These are phyloP conservation scores for Vidua chalybeata DNA, from an alignment of 2,113 vertebrate genomes.

Conservation along the genomic window DNA sequence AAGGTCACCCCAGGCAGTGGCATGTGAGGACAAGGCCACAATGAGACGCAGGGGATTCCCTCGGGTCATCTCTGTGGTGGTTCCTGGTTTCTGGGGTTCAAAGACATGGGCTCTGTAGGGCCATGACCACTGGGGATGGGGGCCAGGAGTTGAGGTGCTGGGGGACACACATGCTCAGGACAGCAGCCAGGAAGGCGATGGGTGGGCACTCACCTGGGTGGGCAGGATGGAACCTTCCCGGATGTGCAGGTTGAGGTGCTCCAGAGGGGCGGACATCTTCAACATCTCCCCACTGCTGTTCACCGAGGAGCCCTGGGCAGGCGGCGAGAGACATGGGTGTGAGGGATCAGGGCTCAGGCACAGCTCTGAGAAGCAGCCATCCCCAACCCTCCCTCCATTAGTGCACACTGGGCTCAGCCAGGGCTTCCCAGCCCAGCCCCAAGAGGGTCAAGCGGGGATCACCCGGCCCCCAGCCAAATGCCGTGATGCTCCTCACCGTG, in stretches of 20 bases:
- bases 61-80: slow-evolving; percentile 75
- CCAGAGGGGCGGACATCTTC: slow-evolving; percentile 77
- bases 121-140: rapidly evolving
- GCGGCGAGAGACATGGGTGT: rapidly evolving
- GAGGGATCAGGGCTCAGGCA: neutral
- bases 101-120: neutral
- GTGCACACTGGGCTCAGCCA: neutral
- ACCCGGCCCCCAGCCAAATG: rapidly evolving
- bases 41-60: slow-evolving; percentile 80
- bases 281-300: slow-evolving; percentile 80
- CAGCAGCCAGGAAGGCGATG: rapidly evolving
- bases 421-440: neutral
- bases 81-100: slow-evolving; percentile 76
- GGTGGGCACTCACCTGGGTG: slow-evolving; percentile 76
- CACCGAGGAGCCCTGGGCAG: slow-evolving; percentile 75
- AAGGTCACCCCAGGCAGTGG: slow-evolving; percentile 78
- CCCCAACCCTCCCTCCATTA: neutral
- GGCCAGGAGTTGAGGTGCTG: neutral
- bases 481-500: slow-evolving; percentile 69
- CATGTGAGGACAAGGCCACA: slow-evolving; percentile 68
- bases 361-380: rapidly evolving
- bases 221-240: slow-evolving; percentile 81
- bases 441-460: neutral
- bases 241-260: slow-evolving; percentile 87
- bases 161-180: rapidly evolving